A percentile compares a stretch with the other conserved stretches of the same genome.
These are phyloP conservation scores for Pipistrellus pipistrellus DNA, from an alignment of 2,797 vertebrate species.

Conservation along the genomic window DNA sequence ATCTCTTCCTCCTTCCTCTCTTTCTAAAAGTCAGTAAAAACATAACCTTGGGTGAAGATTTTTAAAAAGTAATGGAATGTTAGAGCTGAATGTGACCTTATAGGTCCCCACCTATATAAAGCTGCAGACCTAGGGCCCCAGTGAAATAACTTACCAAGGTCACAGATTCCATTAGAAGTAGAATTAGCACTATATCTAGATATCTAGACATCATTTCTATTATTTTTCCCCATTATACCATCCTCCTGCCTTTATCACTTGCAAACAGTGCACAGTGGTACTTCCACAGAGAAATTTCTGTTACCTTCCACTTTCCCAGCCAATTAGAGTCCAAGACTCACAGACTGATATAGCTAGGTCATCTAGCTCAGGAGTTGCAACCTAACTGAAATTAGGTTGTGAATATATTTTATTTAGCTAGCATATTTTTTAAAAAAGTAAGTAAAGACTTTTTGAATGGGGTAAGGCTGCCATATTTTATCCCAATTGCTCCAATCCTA, in stretches of 20 bases:
- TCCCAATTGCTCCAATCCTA: neutral
- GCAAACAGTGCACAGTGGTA: neutral
- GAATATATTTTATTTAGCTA: constrained; percentile 41
- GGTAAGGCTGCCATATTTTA: neutral
- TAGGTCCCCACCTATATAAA: constrained; percentile 23
- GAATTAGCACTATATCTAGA: neutral
- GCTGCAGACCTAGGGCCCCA: neutral
- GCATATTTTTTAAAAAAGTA: neutral
- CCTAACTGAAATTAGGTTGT: neutral
- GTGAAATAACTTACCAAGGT: neutral
- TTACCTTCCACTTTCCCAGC: neutral
- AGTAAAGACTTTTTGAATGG: neutral
- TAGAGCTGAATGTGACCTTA: constrained; percentile 43
- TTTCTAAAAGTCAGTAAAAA: neutral
- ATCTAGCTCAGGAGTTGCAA: neutral
- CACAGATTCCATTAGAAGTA: neutral
- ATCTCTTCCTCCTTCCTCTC: neutral
- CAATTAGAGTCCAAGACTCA: neutral
- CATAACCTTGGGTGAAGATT: neutral
- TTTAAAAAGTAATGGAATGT: neutral
- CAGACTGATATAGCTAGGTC: neutral
- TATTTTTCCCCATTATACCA: constrained; percentile 9
- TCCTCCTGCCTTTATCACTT: constrained; percentile 1
- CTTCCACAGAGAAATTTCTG: constrained; percentile 49
- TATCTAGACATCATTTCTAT: neutral